These are phyloP conservation scores for Sturnus vulgaris DNA, from an alignment of 2,113 vertebrate species.

Conservation along the genomic window DNA sequence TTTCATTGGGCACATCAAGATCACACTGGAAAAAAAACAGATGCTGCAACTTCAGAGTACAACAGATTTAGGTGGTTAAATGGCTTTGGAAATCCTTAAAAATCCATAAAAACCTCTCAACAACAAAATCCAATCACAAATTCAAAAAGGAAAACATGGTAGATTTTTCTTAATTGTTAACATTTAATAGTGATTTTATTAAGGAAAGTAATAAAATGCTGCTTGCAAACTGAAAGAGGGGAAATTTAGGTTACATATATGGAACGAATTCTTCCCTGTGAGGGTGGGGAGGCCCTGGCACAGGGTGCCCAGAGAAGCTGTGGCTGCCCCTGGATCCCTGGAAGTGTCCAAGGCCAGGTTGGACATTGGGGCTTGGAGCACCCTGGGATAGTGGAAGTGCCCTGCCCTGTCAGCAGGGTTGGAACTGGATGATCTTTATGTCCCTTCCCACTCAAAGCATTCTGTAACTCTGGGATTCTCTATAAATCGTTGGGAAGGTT, in stretches of 20 bases:
- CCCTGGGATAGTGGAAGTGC: rapidly evolving
- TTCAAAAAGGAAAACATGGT: background rate
- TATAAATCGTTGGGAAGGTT: rapidly evolving
- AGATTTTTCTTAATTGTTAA: background rate
- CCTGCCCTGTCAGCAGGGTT: background rate
- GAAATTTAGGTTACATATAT: background rate
- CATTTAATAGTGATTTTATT: background rate
- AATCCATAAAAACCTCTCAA: background rate
- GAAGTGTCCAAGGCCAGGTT: background rate
- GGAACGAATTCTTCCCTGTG: background rate
- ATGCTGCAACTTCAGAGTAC: background rate
- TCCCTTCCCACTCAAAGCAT: background rate
- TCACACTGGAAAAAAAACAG: background rate
- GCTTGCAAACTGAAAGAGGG: background rate
- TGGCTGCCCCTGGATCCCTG: background rate
- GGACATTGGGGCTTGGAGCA: rapidly evolving
- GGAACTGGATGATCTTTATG: rapidly evolving
- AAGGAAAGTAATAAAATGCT: background rate
- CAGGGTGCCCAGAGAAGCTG: background rate
- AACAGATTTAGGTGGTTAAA: background rate
- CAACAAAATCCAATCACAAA: background rate
- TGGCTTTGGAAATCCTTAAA: background rate
- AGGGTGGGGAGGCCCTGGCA: rapidly evolving
- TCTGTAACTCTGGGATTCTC: background rate
- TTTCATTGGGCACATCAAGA: background rate